Evolutionary conservation across 1,140 invertebrate genomes (phyloP), one percentile per base, ranked within the genome.

Genomic region (Thalassaphorura encarpata): DNA sequence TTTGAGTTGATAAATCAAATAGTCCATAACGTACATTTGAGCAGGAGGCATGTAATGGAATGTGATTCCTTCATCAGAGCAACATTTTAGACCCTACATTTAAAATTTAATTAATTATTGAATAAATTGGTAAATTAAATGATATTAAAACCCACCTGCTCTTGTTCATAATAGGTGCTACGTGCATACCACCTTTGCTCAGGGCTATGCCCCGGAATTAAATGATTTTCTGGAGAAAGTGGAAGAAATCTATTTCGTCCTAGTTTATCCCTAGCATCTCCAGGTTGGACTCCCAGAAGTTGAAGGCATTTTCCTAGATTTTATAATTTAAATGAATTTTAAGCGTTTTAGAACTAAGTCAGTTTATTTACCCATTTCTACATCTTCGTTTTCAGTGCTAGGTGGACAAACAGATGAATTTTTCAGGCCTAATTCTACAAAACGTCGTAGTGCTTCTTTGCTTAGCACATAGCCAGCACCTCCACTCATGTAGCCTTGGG

Each of bases 391-490:
- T n/a, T n/a, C n/a, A n/a, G n/a, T n/a, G n/a, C n/a, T n/a, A n/a
- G n/a, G n/a, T n/a, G n/a, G n/a, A n/a, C n/a, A n/a, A n/a, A n/a
- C n/a, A n/a, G n/a, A n/a, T n/a, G n/a, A n/a, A n/a, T n/a, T n/a
- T n/a, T n/a, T n/a, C n/a, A n/a, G n/a, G n/a, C n/a, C n/a, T n/a
- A n/a, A n/a, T n/a, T 61, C 61, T 8, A 67, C 63, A 45, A 69
- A 55, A 71, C 69, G 1, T 36, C 29, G 15, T 66, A 43, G 39
- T 59, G 42, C 54, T 68, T 70, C 33, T 36, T n/a, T 24, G 67
- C 66, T 3, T 63, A 66, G 31, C 61, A 48, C 41, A 74, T 60
- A 2, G 61, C 62, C 15, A 73, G 54, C 15, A 43, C 69, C 55
- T 43, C 60, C 16, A 48, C 69, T 58, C 33, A n/a, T n/a, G 11